These are phyloP conservation scores for Arctocebus calabarensis DNA, from an alignment of 2,797 vertebrate species.

Conservation along the genomic window DNA sequence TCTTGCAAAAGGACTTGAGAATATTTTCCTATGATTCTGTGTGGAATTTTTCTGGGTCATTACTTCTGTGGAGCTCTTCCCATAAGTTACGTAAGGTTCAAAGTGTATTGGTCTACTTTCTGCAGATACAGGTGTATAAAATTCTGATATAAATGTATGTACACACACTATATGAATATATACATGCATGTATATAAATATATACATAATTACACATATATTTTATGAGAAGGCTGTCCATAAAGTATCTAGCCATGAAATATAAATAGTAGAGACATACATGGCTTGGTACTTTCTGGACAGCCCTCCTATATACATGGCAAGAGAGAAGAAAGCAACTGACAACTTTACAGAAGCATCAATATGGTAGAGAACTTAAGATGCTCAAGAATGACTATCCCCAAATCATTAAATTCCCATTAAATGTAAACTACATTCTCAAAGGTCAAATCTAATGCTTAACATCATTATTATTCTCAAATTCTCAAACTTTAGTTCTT, in stretches of 20 bases:
- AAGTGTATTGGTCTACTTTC: background rate
- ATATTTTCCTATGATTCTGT: background rate
- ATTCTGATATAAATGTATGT: background rate
- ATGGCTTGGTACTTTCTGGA: too few relatives aligned
- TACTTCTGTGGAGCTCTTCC: background rate
- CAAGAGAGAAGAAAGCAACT: background rate
- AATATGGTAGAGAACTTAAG: background rate
- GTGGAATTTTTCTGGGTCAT: background rate
- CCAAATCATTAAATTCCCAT: background rate
- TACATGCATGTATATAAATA: too few relatives aligned
- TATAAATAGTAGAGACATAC: too few relatives aligned
- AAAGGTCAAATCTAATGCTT: background rate
- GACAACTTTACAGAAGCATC: background rate
- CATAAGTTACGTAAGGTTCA: background rate
- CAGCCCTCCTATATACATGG: too few relatives aligned
- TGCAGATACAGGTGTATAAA: background rate
- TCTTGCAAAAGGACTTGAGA: background rate
- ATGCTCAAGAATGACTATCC: background rate
- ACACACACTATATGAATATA: background rate
- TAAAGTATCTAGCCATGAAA: too few relatives aligned
- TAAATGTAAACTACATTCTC: background rate
- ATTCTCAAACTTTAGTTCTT: background rate
- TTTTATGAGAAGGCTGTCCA: too few relatives aligned
- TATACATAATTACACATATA: too few relatives aligned
- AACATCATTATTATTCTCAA: background rate